Base-by-base conservation (phyloP, 2,797 vertebrate species). In the Pterois miles region DNA sequence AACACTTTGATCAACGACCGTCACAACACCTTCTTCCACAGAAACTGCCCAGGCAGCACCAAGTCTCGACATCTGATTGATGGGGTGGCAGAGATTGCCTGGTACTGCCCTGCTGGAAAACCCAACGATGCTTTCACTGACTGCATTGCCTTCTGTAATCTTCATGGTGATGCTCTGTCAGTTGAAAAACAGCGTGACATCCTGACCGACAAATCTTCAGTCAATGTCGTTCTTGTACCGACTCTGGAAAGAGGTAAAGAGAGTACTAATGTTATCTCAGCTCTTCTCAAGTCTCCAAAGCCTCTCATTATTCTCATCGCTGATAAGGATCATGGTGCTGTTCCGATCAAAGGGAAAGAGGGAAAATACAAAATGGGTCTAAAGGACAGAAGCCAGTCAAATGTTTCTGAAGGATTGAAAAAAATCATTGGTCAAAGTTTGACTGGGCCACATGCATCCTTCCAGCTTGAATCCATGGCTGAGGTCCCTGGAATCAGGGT, bases 11-110 rank as follows among this genome's bases (percentile, higher is more conserved):
- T 94, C 77, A 91, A 91, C 33, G 71, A 89, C 9, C 84, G 77
- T 18, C 91, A 94, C 81, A 65, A 27, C 50, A 93, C 91, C 3
- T 94, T 93, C 80, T 94, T 89, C 68, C 91, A 94, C 68, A 90
- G 88, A 78, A 62, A 94, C 78, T 89, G 87, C 23, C 23, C 65
- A 67, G 88, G 88, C 20, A 94, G 81, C 89, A 94, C 80, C 76
- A 90, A 80, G 52, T 83, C 85, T 56, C 48, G 85, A 8, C 40
- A 94, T 65, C 65, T 96, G 83, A 91, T 95, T 91, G 91, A 90
- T 12, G 94, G 94, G 2, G 77, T 95, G 9, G 95, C 93, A 76
- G 95, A 96, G 91, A 93, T 96, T n/a, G 89, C 92, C 71, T 96
- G 95, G 96, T 96, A 94, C 80, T 91, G 75, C 54, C 91, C 92